phyloP scores from a whole-genome alignment of 2,113 vertebrate genomes.

The Sinosuthora webbiana region DNA sequence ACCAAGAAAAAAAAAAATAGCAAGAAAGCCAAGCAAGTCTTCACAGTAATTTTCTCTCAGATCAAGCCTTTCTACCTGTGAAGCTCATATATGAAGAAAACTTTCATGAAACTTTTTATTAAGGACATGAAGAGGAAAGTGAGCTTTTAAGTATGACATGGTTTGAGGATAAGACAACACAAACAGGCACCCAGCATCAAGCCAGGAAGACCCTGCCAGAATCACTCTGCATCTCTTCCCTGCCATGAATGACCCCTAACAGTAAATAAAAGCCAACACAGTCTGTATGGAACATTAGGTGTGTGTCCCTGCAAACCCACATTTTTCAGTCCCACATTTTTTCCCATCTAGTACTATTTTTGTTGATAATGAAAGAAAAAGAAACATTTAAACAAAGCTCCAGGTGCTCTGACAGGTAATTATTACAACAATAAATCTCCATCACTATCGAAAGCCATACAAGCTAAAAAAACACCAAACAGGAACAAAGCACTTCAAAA shows the following conservation, averaged over 20 bases:
- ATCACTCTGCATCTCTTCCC: not conserved
- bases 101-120: not conserved
- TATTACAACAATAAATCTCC: not conserved
- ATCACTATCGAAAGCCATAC: not conserved
- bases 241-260: rapidly evolving
- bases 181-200: not conserved
- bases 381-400: not conserved
- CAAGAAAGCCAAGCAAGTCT: not conserved
- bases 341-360: not conserved
- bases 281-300: not conserved
- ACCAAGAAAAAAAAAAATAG: not conserved
- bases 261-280: not conserved
- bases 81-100: not conserved
- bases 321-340: not conserved
- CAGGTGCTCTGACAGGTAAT: not conserved
- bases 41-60: not conserved
- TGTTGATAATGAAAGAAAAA: not conserved
- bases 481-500: not conserved
- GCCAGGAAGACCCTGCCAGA: not conserved
- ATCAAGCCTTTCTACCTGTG: not conserved
- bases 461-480: not conserved
- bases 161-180: not conserved
- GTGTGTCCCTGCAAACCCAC: rapidly evolving
- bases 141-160: rapidly evolving
- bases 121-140: not conserved